These are phyloP conservation scores for Lymantria monacha DNA, from an alignment of 2,888 invertebrate genomes.

Conservation along the genomic window DNA sequence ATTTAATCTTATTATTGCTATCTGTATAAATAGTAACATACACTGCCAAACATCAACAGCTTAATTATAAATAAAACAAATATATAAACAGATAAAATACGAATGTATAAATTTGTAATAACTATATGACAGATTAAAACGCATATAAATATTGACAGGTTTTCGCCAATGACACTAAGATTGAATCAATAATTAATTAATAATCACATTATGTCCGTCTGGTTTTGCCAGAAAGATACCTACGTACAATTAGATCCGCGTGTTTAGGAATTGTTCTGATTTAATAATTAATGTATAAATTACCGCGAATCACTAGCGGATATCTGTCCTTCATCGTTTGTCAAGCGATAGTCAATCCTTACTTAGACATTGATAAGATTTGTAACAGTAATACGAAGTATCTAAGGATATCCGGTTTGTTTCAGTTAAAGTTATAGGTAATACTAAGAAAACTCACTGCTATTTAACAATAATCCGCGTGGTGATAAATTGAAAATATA, in stretches of 20 bases:
- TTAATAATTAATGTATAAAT: slow-evolving; percentile 70
- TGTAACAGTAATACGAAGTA: slow-evolving; percentile 11
- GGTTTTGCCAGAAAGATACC: slow-evolving; percentile 32
- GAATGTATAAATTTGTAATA: too few species aligned
- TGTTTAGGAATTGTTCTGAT: slow-evolving; percentile 61
- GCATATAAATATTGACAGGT: slow-evolving; percentile 11
- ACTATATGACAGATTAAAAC: neutral
- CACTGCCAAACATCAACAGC: too few species aligned
- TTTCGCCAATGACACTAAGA: slow-evolving; percentile 22
- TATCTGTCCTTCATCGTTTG: slow-evolving; percentile 47
- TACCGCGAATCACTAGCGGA: slow-evolving; percentile 70
- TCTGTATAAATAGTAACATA: too few species aligned
- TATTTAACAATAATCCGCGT: too few species aligned
- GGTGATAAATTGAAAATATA: too few species aligned
- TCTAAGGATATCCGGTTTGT: neutral
- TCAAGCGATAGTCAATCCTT: slow-evolving; percentile 44
- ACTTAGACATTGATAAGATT: slow-evolving; percentile 44
- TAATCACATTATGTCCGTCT: slow-evolving; percentile 34
- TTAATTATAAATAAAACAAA: too few species aligned
- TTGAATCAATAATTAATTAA: slow-evolving; percentile 33
- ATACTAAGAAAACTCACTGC: too few species aligned
- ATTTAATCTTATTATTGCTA: too few species aligned
- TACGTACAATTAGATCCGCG: slow-evolving; percentile 57
- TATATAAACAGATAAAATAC: too few species aligned
- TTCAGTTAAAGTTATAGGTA: too few species aligned